Evolutionary conservation across 1,140 invertebrate genomes (phyloP), one percentile per base, ranked within the genome.

Genomic region (Trinorchestia longiramus): DNA sequence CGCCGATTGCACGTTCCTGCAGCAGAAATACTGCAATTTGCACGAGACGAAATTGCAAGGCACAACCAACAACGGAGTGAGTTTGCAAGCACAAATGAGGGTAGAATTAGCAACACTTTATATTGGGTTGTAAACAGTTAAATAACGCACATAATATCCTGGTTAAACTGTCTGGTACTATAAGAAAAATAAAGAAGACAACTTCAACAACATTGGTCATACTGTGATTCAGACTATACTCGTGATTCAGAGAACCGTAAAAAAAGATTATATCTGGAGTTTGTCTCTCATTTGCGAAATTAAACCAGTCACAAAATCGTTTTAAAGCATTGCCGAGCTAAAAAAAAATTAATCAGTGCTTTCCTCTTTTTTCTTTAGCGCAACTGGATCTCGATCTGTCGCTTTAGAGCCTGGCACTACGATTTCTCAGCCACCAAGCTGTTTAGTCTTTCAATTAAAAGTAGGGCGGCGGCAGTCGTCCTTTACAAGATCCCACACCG

Each of bases 381-480:
- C 62, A 3, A 3, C 62, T 77, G 11, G 15, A 77, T 77, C 28
- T 36, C 28, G 62, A 77, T 77, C 62, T 19, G 62, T 3, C 62
- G 28, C 36, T 53, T 77, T 77, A 11, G 19, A 53, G 62, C 36
- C 62, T 77, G 1, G 62, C 62, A 77, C 36, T 77, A 3, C 28
- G 62, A 77, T 28, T 28, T 23, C 62, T 77, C 62, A 23, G 62
- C 62, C 62, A 77, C 62, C 62, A 28, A 77, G 62, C 62, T 77
- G 62, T 77, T 77, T 77, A 77, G 62, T 77, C 62, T 77, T 77
- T 77, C 62, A 77, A 77, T 77, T 77, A 77, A 36, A 77, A 77
- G 47, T 53, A 53, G 6, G 47, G 47, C 47, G 47, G 19, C 19
- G 62, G 62, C 15, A 28, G 62, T 77, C 62, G 62, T 77, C 62